phyloP scores from a whole-genome alignment of 1,140 invertebrate genomes.

The Melipona quadrifasciata region DNA sequence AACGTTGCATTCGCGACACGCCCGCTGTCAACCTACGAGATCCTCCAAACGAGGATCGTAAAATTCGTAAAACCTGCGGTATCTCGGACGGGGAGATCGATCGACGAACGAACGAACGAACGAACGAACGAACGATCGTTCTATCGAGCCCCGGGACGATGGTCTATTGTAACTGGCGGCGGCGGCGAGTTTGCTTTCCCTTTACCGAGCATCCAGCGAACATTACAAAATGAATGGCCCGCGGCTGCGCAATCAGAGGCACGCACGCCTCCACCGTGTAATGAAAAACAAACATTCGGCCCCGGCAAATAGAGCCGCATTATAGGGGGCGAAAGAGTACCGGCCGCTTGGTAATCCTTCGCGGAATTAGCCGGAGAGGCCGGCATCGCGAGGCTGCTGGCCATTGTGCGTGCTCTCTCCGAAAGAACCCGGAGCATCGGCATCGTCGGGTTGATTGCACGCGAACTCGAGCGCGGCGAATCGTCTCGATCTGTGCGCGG shows the following conservation, averaged over 20 bases:
- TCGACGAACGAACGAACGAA: background rate
- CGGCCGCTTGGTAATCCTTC: conserved; percentile 1
- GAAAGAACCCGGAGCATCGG: background rate
- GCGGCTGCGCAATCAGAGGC: conserved; percentile 36
- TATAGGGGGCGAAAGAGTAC: background rate
- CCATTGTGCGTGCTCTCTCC: background rate
- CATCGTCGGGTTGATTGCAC: conserved; percentile 3
- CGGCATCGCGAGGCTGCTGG: background rate
- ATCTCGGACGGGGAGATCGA: background rate
- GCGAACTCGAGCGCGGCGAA: background rate
- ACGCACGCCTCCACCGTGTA: conserved; percentile 21
- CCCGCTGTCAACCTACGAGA: too few relatives aligned
- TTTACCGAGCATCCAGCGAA: conserved; percentile 31
- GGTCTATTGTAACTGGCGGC: background rate
- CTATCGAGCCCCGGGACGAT: background rate
- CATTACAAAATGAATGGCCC: conserved; percentile 29
- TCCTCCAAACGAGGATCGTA: too few relatives aligned
- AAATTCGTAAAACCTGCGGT: too few relatives aligned
- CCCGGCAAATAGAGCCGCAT: conserved; percentile 20
- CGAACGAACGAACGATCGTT: background rate
- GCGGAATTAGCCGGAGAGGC: conserved; percentile 22
- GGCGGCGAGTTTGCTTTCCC: conserved; percentile 9
- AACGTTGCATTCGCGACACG: too few relatives aligned
- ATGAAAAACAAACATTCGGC: conserved; percentile 47
- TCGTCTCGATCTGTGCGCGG: too few relatives aligned